These are phyloP conservation scores for Sardinella longiceps DNA, from an alignment of 2,797 vertebrate genomes.

Conservation along the genomic window DNA sequence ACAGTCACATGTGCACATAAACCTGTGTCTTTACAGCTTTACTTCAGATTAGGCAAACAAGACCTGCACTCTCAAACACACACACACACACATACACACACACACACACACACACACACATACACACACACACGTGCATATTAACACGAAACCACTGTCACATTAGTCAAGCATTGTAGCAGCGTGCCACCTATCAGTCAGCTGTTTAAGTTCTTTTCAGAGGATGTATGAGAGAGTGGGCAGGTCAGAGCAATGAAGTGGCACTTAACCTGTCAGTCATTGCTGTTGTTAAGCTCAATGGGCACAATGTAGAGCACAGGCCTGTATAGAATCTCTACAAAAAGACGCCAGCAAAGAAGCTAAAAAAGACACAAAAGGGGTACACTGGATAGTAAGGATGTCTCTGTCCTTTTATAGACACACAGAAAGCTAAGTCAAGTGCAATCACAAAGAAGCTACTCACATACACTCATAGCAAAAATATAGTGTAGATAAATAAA, in stretches of 20 bases:
- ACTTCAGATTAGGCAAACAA: not conserved
- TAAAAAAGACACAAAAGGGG: not conserved
- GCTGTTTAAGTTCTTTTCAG: not conserved
- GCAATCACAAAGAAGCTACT: not conserved
- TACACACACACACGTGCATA: not conserved
- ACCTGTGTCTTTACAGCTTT: conserved; percentile 1
- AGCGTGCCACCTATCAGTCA: not conserved
- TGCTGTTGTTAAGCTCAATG: not conserved
- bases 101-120: not conserved
- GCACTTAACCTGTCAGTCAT: conserved; percentile 14
- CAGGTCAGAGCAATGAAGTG: not conserved
- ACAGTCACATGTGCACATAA: not conserved
- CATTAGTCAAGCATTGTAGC: not conserved
- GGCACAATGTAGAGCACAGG: not conserved
- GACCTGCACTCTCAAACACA: not conserved
- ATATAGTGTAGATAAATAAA: not conserved
- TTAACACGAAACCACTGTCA: not conserved
- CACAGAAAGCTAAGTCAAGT: not conserved
- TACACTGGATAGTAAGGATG: not conserved
- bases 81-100: not conserved
- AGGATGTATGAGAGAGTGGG: not conserved
- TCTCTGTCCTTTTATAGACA: not conserved
- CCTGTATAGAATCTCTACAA: not conserved
- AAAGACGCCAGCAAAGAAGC: not conserved
- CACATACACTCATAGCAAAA: not conserved